phyloP scores from a whole-genome alignment of 1,140 invertebrate species.

The Hyles vespertilio region DNA sequence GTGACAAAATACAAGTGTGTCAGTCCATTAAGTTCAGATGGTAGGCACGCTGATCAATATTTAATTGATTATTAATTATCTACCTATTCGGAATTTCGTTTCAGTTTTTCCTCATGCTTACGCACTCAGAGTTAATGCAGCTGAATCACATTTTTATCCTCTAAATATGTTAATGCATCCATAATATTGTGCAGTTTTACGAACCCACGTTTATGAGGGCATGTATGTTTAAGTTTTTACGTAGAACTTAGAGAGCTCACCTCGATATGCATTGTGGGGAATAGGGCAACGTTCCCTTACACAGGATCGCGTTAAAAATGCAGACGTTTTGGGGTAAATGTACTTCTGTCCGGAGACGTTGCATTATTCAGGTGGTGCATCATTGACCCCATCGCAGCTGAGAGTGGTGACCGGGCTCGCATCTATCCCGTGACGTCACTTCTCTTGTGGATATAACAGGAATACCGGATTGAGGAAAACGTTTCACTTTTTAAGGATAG shows the following conservation, averaged over 20 bases:
- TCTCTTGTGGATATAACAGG: constrained; percentile 6
- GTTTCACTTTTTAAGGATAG: not conserved
- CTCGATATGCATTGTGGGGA: constrained; percentile 21
- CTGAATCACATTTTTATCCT: no score
- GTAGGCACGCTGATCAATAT: constrained; percentile 22
- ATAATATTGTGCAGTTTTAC: no score
- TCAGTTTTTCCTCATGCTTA: constrained; percentile 43
- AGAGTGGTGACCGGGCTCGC: constrained; percentile 19
- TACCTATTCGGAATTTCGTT: constrained; percentile 21
- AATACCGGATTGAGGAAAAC: constrained; percentile 4
- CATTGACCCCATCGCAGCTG: constrained; percentile 32
- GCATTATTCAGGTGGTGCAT: constrained; percentile 52
- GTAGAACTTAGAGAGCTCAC: not conserved
- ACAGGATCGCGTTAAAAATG: constrained; percentile 32
- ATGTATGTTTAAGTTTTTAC: not conserved
- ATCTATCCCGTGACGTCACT: constrained; percentile 16
- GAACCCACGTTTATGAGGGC: no score
- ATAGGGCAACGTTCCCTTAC: constrained; percentile 50
- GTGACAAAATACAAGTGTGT: constrained; percentile 56
- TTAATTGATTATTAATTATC: constrained; percentile 41
- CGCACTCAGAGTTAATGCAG: not conserved
- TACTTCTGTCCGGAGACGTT: constrained; percentile 33
- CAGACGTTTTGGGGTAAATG: constrained; percentile 59
- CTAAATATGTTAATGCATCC: no score
- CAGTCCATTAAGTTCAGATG: constrained; percentile 32